Evolutionary conservation across 2,797 vertebrate species (phyloP).

Genomic region (Dromococcyx pavoninus): DNA sequence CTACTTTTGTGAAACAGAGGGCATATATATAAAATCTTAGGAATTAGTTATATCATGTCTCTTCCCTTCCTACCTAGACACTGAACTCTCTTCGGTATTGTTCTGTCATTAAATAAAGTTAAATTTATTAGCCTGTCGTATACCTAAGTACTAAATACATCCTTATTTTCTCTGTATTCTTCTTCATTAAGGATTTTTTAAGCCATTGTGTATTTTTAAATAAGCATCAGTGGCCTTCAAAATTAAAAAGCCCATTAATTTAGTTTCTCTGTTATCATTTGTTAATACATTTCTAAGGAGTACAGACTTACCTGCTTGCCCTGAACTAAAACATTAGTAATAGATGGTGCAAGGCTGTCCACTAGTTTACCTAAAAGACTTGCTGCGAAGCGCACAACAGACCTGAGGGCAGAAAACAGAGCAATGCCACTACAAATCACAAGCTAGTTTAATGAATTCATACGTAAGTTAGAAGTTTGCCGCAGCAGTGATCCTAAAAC

Average conservation of each 20-base stretch:
- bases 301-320: conserved; percentile 96
- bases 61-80: not conserved
- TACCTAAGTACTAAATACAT: not conserved
- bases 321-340: conserved; percentile 99
- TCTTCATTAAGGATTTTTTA: not conserved
- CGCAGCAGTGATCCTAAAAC: not conserved
- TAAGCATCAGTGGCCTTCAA: not conserved
- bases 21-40: not conserved
- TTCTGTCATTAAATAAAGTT: not conserved
- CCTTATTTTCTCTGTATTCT: not conserved
- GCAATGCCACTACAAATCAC: conserved; percentile 81
- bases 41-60: not conserved
- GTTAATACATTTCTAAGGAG: conserved; percentile 54
- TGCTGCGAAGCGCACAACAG: conserved; percentile 95
- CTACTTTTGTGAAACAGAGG: not conserved
- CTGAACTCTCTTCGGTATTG: not conserved
- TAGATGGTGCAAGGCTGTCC: conserved; percentile 99
- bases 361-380: conserved; percentile 99
- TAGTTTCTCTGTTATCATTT: conserved; percentile 44
- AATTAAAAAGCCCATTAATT: not conserved
- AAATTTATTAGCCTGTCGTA: not conserved
- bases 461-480: not conserved
- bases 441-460: conserved; percentile 68
- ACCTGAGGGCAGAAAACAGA: conserved; percentile 93
- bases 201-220: not conserved